Evolutionary conservation across 2,888 invertebrate genomes (phyloP).

Genomic region (Myopa tessellatipennis): DNA sequence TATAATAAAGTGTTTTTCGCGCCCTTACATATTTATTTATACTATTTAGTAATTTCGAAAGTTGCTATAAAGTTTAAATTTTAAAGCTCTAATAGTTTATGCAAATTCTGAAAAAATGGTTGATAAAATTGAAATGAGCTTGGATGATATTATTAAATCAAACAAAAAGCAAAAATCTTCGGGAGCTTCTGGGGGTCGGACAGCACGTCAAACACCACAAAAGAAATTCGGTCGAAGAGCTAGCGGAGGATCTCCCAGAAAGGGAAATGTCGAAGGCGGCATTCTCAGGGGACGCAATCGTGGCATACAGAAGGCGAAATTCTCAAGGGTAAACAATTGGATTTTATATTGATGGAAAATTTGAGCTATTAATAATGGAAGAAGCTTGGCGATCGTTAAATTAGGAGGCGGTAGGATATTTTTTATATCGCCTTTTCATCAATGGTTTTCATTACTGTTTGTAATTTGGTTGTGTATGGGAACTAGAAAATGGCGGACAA

Average conservation of each 20-base stretch:
- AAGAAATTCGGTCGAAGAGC: conserved; percentile 69
- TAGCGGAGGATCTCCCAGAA: conserved; percentile 72
- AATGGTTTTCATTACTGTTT: not conserved
- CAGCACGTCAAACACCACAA: conserved; percentile 66
- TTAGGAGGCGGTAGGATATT: not conserved
- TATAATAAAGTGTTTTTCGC: not conserved
- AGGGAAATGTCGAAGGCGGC: conserved; percentile 68
- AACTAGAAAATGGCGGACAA: conserved; percentile 32
- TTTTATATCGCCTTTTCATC: not conserved
- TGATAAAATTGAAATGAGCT: conserved; percentile 96
- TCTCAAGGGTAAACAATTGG: conserved; percentile 63
- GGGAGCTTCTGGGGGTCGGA: conserved; percentile 69
- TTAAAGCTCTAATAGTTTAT: not conserved
- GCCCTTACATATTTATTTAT: too few relatives aligned
- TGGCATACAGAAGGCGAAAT: conserved; percentile 72
- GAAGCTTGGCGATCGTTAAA: not conserved
- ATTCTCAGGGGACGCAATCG: conserved; percentile 79
- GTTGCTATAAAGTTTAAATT: not conserved
- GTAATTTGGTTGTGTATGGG: conserved; percentile 21
- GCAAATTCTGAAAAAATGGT: conserved; percentile 74
- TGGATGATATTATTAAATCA: conserved; percentile 95
- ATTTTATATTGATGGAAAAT: conserved; percentile 35
- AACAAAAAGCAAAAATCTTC: conserved; percentile 70
- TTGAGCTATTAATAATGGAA: conserved; percentile 37
- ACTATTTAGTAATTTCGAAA: not conserved